Percentiles rank a stretch among this genome's conserved stretches.
These are phyloP conservation scores for Poeciliopsis retropinna DNA, from an alignment of 2,113 vertebrate species.

Conservation along the genomic window DNA sequence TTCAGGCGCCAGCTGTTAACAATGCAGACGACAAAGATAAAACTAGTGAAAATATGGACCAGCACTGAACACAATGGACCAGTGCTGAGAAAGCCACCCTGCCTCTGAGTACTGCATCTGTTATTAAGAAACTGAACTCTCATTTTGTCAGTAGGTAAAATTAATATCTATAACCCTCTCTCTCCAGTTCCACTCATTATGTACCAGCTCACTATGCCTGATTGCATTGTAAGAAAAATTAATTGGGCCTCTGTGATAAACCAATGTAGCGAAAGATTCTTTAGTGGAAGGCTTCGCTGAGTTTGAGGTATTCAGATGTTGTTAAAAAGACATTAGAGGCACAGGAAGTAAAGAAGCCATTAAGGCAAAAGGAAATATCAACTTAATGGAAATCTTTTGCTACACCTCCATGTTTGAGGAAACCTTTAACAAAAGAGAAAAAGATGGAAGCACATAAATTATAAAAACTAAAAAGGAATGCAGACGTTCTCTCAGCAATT, in stretches of 20 bases:
- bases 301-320: constrained; percentile 54
- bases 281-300: constrained; percentile 12
- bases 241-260: constrained; percentile 62
- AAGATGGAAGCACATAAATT: neutral
- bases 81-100: constrained; percentile 7
- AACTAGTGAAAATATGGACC: constrained; percentile 19
- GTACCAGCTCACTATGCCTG: constrained; percentile 19
- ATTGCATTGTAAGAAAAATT: constrained; percentile 54
- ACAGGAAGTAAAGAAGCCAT: constrained; percentile 27
- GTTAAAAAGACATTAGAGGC: constrained; percentile 58
- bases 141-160: constrained; percentile 45
- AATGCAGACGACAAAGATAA: constrained; percentile 25
- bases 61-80: constrained; percentile 41
- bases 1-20: constrained; percentile 20
- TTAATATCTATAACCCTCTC: constrained; percentile 43
- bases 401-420: constrained; percentile 43
- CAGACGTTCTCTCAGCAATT: neutral
- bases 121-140: constrained; percentile 41
- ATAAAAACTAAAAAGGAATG: neutral
- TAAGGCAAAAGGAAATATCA: constrained; percentile 47
- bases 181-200: constrained; percentile 35
- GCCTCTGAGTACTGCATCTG: constrained; percentile 25
- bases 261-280: constrained; percentile 18
- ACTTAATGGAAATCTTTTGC: constrained; percentile 63
- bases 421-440: constrained; percentile 38